These are phyloP conservation scores for Harpagifer antarcticus DNA, from an alignment of 2,797 vertebrate species.

Conservation along the genomic window DNA sequence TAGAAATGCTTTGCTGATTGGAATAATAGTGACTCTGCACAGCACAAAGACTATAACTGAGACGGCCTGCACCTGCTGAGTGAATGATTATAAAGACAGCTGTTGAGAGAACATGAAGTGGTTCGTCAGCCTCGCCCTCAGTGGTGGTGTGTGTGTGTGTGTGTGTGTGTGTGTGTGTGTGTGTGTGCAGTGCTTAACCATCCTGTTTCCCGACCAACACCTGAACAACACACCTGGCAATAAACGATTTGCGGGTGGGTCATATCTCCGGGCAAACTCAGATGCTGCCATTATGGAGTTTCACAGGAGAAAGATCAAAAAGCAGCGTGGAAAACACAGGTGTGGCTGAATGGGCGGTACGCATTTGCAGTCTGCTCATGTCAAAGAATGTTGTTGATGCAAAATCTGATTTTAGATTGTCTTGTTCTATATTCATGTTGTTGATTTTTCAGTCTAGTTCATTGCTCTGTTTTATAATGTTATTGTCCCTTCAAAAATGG, in stretches of 20 bases:
- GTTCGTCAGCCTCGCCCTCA: slow-evolving; percentile 18
- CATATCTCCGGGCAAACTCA: slow-evolving; percentile 36
- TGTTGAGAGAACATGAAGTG: slow-evolving; percentile 19
- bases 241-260: slow-evolving; percentile 16
- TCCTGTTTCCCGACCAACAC: slow-evolving; percentile 35
- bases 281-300: slow-evolving; percentile 24
- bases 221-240: slow-evolving; percentile 54
- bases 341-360: neutral
- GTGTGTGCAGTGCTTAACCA: slow-evolving; percentile 59
- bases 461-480: neutral
- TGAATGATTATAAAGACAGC: slow-evolving; percentile 41
- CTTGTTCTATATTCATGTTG: neutral
- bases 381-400: neutral
- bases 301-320: slow-evolving; percentile 17
- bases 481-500: neutral
- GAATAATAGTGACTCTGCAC: neutral
- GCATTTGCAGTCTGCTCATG: neutral
- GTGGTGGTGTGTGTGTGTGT: neutral
- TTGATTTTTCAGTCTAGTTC: neutral
- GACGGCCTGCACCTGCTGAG: slow-evolving; percentile 23
- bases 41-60: slow-evolving; percentile 9
- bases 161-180: slow-evolving; percentile 5
- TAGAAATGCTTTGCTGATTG: neutral
- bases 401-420: neutral
- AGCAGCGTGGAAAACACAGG: neutral